Base-by-base conservation (phyloP, 2,797 vertebrate genomes). In the Uromys caudimaculatus region DNA sequence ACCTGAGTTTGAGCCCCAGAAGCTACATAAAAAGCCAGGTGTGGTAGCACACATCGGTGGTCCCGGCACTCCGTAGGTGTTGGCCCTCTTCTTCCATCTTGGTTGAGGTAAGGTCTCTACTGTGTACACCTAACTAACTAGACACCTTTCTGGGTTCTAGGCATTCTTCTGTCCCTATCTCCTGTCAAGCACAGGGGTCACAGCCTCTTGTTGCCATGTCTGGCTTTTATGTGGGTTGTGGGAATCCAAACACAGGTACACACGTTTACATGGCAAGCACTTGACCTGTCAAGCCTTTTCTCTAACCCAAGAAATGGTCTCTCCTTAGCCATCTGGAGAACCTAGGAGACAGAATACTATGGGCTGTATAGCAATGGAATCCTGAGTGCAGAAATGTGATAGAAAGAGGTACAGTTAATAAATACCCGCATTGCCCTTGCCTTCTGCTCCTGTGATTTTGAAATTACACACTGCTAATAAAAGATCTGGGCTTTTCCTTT, bases 401-500 rank as follows among this genome's bases (percentile, higher is more conserved):
- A 64, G 52, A 93, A 77, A 88, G 89, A 84, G 60, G 60, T 32
- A 52, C 60, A 52, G 41, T 47, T 76, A n/a, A 60, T 91, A 89
- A 90, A 87, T 19, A 76, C 82, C 85, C 92, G 60, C 23, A 2
- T 56, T 47, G 67, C 81, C 62, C 93, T 50, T 82, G n/a, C 82
- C 89, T 62, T 47, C 3, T 79, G 54, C 67, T 81, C 84, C 44
- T 41, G 32, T 76, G 44, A 29, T 84, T 95, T 95, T 89, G 89
- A 97, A 95, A 90, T 85, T 3, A 35, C 76, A 81, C 54, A 44
- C 47, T 0, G 1, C 58, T 90, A 89, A 91, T 77, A 86, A 95
- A 90, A 90, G 86, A 90, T n/a, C 58, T 89, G 50, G 78, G 82
- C 82, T 35, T 77, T 95, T 93, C 56, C 71, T 95, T 89, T 94